These are phyloP conservation scores for Threskiornis aethiopicus DNA, from an alignment of 2,797 vertebrate genomes.

Conservation along the genomic window DNA sequence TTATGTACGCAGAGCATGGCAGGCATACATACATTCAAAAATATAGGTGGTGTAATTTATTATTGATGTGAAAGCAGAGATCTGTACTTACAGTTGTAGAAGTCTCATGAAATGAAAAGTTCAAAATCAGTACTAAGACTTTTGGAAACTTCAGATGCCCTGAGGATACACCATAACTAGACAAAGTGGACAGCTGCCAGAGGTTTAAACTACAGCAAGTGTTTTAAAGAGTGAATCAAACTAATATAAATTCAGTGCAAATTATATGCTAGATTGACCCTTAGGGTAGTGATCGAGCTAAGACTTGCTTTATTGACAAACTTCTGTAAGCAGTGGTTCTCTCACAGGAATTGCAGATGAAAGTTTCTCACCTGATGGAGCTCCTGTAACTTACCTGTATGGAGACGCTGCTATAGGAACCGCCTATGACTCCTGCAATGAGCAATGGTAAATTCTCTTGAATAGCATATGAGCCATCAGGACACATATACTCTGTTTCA, in stretches of 20 bases:
- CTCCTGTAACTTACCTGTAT: slow-evolving; percentile 88
- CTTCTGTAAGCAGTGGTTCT: background rate
- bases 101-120: background rate
- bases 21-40: background rate
- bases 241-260: background rate
- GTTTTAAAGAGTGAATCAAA: background rate
- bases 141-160: background rate
- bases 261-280: background rate
- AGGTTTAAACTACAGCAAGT: background rate
- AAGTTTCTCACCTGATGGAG: background rate
- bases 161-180: background rate
- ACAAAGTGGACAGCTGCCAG: background rate
- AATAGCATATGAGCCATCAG: slow-evolving; percentile 94
- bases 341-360: background rate
- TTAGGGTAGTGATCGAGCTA: background rate
- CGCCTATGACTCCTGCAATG: slow-evolving; percentile 93
- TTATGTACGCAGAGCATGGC: background rate
- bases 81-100: background rate
- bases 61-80: background rate
- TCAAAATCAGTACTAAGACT: background rate
- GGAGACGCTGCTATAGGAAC: slow-evolving; percentile 97
- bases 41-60: background rate
- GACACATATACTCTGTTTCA: slow-evolving; percentile 97
- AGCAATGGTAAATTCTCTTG: slow-evolving; percentile 93
- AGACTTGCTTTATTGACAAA: background rate